These are phyloP conservation scores for Euphydryas editha DNA, from an alignment of 2,888 invertebrate genomes.

Conservation along the genomic window DNA sequence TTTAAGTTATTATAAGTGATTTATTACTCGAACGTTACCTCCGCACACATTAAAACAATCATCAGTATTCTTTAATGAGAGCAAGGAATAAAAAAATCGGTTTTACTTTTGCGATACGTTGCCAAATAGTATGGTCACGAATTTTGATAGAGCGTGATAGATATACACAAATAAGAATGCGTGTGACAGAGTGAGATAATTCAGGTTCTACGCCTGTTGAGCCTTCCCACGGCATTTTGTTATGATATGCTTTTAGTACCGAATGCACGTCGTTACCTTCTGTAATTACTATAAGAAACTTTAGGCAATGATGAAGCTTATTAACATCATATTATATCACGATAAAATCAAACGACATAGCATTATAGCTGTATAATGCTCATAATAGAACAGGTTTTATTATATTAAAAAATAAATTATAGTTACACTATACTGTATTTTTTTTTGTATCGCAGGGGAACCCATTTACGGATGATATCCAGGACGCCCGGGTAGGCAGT, in stretches of 20 bases:
- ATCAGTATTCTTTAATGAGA: slow-evolving; percentile 32
- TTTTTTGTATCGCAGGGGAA: too few species aligned
- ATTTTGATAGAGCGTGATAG: slow-evolving; percentile 55
- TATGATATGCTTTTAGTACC: slow-evolving; percentile 42
- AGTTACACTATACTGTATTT: too few species aligned
- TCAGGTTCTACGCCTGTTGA: slow-evolving; percentile 33
- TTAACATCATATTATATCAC: slow-evolving; percentile 22
- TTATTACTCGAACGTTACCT: slow-evolving; percentile 6
- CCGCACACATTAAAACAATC: slow-evolving; percentile 26
- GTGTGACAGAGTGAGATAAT: slow-evolving; percentile 25
- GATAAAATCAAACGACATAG: slow-evolving; percentile 8
- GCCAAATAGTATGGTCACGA: slow-evolving; percentile 74
- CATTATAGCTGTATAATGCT: background rate
- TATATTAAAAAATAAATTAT: background rate
- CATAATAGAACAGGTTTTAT: background rate
- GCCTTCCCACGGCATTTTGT: slow-evolving; percentile 43
- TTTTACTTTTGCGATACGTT: slow-evolving; percentile 49
- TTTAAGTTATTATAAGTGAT: background rate
- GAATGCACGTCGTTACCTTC: slow-evolving; percentile 28
- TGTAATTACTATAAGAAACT: slow-evolving; percentile 25
- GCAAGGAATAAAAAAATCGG: slow-evolving; percentile 30
- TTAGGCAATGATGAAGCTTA: slow-evolving; percentile 25
- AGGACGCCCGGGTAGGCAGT: too few species aligned
- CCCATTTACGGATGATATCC: too few species aligned
- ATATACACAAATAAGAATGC: slow-evolving; percentile 9